These are phyloP conservation scores for Chaetophractus vellerosus DNA, from an alignment of 2,797 vertebrate genomes.

Conservation along the genomic window DNA sequence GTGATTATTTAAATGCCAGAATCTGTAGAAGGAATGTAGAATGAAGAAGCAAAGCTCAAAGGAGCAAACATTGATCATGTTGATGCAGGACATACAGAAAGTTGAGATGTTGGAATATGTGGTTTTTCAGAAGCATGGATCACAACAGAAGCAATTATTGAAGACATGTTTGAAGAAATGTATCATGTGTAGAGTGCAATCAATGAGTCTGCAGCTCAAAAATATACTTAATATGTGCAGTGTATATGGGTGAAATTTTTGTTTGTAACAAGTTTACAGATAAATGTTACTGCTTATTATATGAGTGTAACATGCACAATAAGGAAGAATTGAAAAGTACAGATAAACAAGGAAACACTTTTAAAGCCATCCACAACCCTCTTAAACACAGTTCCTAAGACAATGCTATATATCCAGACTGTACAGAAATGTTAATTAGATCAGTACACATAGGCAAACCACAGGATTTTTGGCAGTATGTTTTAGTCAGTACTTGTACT, in stretches of 20 bases:
- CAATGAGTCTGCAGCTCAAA: slow-evolving; percentile 10
- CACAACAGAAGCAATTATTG: neutral
- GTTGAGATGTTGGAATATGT: neutral
- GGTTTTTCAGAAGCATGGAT: neutral
- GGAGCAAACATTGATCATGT: neutral
- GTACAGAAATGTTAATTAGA: neutral
- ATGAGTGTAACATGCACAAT: neutral
- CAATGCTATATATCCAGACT: neutral
- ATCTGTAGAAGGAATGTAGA: slow-evolving; percentile 42
- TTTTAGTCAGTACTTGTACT: neutral
- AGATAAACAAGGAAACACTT: slow-evolving; percentile 26
- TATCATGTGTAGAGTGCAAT: neutral
- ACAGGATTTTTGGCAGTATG: neutral
- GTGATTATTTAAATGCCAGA: slow-evolving; percentile 35
- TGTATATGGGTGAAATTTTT: neutral
- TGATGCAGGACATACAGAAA: neutral
- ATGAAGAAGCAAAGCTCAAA: slow-evolving; percentile 15
- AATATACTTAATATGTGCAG: neutral
- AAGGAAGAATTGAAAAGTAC: neutral
- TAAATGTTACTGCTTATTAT: neutral
- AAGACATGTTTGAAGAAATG: neutral
- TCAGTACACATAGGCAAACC: neutral
- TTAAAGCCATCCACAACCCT: neutral
- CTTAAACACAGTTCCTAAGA: slow-evolving; percentile 11
- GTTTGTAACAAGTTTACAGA: neutral